Evolutionary conservation across 2,888 invertebrate species (phyloP), one percentile per base, ranked within the genome.

Genomic region (Agapostemon virescens): DNA sequence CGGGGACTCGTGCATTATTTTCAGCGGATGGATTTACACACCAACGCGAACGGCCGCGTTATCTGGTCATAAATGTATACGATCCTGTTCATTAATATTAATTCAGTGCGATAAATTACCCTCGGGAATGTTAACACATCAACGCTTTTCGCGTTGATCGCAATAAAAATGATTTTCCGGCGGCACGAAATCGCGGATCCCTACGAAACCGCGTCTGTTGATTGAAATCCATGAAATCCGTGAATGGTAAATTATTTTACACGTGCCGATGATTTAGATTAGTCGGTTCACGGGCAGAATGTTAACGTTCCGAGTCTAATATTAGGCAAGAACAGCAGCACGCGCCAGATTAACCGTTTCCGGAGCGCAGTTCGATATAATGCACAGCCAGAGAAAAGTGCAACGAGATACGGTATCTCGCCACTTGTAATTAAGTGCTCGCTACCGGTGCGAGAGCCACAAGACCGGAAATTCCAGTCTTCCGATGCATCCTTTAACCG

Each of bases 401-500:
- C 70, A 68, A 36, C 49, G 61, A 68, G 79, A 71, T 79, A 76
- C 67, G 45, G 38, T 70, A 70, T 79, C 76, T 70, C 66, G 61
- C 23, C 70, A 26, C 70, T 61, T 13, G 70, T 71, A 79, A 79
- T 76, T 76, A 79, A 79, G 67, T 76, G 61, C 26, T 52, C 38
- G n/a, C 74, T 75, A 30, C 70, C 70, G 55, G 78, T 20, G 6
- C 49, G 7, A 74, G 63, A 74, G 52, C 42, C n/a, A 5, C 68
- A 52, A 68, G 68, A 76, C 76, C 76, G 76, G 76, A 79, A 76
- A 79, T 55, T 26, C 40, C 67, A 23, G 66, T n/a, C 66, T 58
- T 73, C 45, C 15, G 15, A 63, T 36, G 30, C 40, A 49, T n/a
- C 45, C 63, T 38, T 69, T 67, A 80, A 73, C 58, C 49, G 23